A percentile compares a stretch with the other conserved stretches of the same genome.
Conservation (phyloP, 2,113 vertebrate species). For the Heteronetta atricapilla region DNA sequence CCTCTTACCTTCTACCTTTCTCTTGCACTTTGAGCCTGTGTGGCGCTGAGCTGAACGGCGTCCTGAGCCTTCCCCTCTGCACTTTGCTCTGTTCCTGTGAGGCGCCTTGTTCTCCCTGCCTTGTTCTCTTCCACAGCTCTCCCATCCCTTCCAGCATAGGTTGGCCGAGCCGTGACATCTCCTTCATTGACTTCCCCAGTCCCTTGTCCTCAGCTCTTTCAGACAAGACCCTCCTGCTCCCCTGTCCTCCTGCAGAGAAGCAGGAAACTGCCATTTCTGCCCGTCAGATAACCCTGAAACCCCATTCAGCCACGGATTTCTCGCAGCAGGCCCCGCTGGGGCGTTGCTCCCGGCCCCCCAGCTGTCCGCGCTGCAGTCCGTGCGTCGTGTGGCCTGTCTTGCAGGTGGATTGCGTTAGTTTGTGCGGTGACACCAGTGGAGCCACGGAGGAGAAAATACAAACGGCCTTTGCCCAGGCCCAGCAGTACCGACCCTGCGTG, state of each 20-base stretch:
- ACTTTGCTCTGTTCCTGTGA: background rate
- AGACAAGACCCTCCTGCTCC: background rate
- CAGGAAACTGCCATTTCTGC: background rate
- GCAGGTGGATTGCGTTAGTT: conserved; percentile 86
- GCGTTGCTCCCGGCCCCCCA: background rate
- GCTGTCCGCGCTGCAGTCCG: background rate
- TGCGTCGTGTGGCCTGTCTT: background rate
- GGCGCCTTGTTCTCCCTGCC: background rate
- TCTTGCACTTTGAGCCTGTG: background rate
- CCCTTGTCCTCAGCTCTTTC: background rate
- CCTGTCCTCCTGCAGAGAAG: background rate
- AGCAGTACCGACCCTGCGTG: conserved; percentile 78
- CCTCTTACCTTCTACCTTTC: background rate
- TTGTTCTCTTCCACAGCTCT: background rate
- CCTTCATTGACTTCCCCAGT: rapidly evolving
- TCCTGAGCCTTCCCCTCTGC: background rate
- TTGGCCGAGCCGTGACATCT: background rate
- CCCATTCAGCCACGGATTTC: background rate
- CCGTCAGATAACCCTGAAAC: background rate
- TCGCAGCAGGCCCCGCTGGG: rapidly evolving
- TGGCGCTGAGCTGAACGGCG: background rate
- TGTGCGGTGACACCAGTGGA: conserved; percentile 86
- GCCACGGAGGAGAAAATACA: conserved; percentile 84
- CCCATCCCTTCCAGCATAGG: background rate
- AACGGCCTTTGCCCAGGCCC: conserved; percentile 76